Percentiles rank a stretch among this genome's conserved stretches.
These are phyloP conservation scores for Chaetoderma sp. DNA, from an alignment of 2,888 invertebrate species.

Conservation along the genomic window DNA sequence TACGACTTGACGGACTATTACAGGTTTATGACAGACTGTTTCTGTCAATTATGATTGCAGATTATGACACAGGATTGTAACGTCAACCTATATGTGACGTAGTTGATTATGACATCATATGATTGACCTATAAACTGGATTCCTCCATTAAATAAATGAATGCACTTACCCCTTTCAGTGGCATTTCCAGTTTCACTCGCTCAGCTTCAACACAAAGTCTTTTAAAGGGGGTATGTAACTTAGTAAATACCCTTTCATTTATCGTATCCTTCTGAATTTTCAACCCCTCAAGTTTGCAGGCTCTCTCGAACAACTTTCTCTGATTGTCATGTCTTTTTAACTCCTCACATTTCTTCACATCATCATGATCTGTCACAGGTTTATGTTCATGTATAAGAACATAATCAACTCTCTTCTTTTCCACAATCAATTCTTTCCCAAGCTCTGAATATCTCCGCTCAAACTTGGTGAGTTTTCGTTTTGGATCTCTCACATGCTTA, in stretches of 20 bases:
- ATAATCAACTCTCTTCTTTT: conserved; percentile 62
- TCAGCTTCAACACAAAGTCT: conserved; percentile 66
- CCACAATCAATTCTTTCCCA: conserved; percentile 40
- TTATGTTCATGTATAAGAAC: conserved; percentile 54
- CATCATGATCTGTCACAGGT: conserved; percentile 12
- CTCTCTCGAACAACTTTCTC: conserved; percentile 48
- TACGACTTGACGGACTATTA: no score
- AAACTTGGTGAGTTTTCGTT: conserved; percentile 38
- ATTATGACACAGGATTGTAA: no score
- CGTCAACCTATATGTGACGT: no score
- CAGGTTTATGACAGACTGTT: no score
- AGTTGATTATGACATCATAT: no score
- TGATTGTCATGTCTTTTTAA: conserved; percentile 24
- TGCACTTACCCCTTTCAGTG: conserved; percentile 60
- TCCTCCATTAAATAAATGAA: no score
- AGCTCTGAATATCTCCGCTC: conserved; percentile 49
- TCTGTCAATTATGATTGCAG: no score
- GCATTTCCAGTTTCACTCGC: conserved; percentile 64
- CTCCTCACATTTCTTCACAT: conserved; percentile 20
- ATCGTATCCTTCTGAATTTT: conserved; percentile 44
- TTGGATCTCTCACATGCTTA: not conserved
- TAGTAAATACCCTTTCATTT: conserved; percentile 44
- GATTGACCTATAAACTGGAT: no score
- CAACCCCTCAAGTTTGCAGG: conserved; percentile 56
- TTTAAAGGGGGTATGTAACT: conserved; percentile 63